Conservation (phyloP, 2,113 vertebrate genomes). For the Labrus mixtus region DNA sequence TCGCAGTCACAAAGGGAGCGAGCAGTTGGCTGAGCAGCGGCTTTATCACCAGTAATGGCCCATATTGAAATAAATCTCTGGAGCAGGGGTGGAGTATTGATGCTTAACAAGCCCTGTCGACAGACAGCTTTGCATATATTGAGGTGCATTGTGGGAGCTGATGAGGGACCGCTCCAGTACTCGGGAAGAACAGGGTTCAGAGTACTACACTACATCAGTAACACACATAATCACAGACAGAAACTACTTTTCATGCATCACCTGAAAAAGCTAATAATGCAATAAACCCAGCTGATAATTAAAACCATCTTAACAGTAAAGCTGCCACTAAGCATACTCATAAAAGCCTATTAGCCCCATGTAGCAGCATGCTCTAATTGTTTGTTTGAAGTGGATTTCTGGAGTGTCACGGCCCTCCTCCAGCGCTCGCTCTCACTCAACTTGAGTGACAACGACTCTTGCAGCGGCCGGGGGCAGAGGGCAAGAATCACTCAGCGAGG, state of each 20-base stretch:
- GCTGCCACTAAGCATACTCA: slow-evolving; percentile 34
- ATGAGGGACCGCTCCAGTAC: slow-evolving; percentile 37
- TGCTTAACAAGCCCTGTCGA: slow-evolving; percentile 72
- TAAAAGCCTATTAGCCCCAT: slow-evolving; percentile 51
- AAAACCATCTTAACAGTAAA: slow-evolving; percentile 51
- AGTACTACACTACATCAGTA: slow-evolving; percentile 22
- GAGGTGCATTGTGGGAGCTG: slow-evolving; percentile 56
- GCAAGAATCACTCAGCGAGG: slow-evolving; percentile 53
- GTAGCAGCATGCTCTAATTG: slow-evolving; percentile 58
- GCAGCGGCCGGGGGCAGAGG: slow-evolving; percentile 46
- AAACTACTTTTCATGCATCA: slow-evolving; percentile 9
- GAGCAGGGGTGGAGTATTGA: slow-evolving; percentile 64
- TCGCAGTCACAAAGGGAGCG: slow-evolving; percentile 45
- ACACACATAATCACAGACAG: neutral
- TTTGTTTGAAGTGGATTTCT: slow-evolving; percentile 68
- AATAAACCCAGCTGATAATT: slow-evolving; percentile 47
- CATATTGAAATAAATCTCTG: slow-evolving; percentile 72
- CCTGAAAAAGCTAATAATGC: slow-evolving; percentile 8
- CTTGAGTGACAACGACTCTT: slow-evolving; percentile 61
- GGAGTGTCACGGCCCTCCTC: slow-evolving; percentile 42
- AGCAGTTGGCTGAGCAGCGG: slow-evolving; percentile 44
- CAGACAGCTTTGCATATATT: slow-evolving; percentile 76
- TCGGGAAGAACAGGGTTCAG: slow-evolving; percentile 25
- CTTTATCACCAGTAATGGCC: slow-evolving; percentile 71
- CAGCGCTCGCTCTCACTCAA: slow-evolving; percentile 39